A percentile compares a stretch with the other conserved stretches of the same genome.
Evolutionary conservation across 2,888 invertebrate species (phyloP).

Genomic region (Cataglyphis rosenhaueri): DNA sequence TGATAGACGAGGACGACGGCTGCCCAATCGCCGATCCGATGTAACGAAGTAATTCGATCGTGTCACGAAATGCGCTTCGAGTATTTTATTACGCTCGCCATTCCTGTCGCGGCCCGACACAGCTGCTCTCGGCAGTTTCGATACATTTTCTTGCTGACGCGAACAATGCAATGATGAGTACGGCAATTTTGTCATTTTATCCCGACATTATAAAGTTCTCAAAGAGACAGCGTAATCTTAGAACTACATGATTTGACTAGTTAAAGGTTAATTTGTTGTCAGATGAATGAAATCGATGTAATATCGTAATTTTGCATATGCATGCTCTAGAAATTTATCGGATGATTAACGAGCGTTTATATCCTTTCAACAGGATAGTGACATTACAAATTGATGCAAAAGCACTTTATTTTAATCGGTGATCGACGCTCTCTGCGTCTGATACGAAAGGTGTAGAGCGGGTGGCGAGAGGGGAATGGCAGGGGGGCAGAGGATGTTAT

Average conservation of each 20-base stretch:
- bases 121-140: slow-evolving; percentile 22
- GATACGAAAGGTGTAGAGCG: slow-evolving; percentile 36
- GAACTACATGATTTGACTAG: not conserved
- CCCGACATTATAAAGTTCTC: slow-evolving; percentile 24
- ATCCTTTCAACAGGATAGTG: not conserved
- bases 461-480: slow-evolving; percentile 10
- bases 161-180: not conserved
- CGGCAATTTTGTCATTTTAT: slow-evolving; percentile 22
- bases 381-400: slow-evolving; percentile 7
- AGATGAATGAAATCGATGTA: slow-evolving; percentile 15
- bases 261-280: slow-evolving; percentile 3
- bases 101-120: slow-evolving; percentile 20
- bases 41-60: slow-evolving; percentile 50
- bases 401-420: slow-evolving; percentile 48
- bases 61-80: slow-evolving; percentile 37
- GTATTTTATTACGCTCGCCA: slow-evolving; percentile 30
- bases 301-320: not conserved
- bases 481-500: slow-evolving; percentile 48
- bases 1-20: slow-evolving; percentile 68
- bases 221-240: slow-evolving; percentile 10
- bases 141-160: slow-evolving; percentile 27
- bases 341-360: slow-evolving; percentile 14
- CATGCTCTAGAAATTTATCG: slow-evolving; percentile 8
- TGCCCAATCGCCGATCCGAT: slow-evolving; percentile 32
- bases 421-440: slow-evolving; percentile 58